Percentiles rank a stretch among this genome's conserved stretches.
Evolutionary conservation across 2,888 invertebrate species (phyloP).

Genomic region (Machimus atricapillus): DNA sequence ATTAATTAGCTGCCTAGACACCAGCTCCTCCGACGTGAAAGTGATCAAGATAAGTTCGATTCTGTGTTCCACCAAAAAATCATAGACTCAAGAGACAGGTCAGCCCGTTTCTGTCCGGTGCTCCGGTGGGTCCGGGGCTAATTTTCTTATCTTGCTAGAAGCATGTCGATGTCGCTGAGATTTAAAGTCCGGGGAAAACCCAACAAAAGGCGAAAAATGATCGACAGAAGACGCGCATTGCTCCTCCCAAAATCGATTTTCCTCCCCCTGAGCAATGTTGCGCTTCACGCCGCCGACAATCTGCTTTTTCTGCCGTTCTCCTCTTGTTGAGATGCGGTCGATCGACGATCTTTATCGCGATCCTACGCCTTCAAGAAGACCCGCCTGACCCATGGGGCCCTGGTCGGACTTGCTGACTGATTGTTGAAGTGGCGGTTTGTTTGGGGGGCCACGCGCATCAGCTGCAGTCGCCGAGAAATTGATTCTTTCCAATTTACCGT

Average conservation of each 20-base stretch:
- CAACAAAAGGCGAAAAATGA: slow-evolving; percentile 2
- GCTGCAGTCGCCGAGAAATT: neutral
- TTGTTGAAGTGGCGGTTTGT: neutral
- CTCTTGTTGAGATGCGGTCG: neutral
- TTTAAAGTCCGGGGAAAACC: neutral
- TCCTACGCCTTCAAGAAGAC: neutral
- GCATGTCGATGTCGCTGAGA: neutral
- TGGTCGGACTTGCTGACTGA: neutral
- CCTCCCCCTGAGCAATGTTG: slow-evolving; percentile 4
- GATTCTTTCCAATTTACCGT: slow-evolving; percentile 24
- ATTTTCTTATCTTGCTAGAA: neutral
- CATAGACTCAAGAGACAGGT: neutral
- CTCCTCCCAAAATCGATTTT: slow-evolving; percentile 28
- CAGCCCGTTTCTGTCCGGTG: neutral
- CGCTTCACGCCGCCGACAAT: neutral
- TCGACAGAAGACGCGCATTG: slow-evolving; percentile 8
- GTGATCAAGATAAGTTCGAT: slow-evolving; percentile 28
- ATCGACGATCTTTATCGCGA: slow-evolving; percentile 13
- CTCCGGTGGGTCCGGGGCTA: neutral
- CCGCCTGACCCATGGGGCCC: neutral
- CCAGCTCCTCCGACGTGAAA: neutral
- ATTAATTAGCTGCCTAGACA: slow-evolving; percentile 18
- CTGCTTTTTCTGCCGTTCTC: neutral
- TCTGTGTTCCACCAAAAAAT: slow-evolving; percentile 11
- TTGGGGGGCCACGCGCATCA: slow-evolving; percentile 17